These are phyloP conservation scores for Pogonus chalceus DNA, from an alignment of 1,140 invertebrate species.

Conservation along the genomic window DNA sequence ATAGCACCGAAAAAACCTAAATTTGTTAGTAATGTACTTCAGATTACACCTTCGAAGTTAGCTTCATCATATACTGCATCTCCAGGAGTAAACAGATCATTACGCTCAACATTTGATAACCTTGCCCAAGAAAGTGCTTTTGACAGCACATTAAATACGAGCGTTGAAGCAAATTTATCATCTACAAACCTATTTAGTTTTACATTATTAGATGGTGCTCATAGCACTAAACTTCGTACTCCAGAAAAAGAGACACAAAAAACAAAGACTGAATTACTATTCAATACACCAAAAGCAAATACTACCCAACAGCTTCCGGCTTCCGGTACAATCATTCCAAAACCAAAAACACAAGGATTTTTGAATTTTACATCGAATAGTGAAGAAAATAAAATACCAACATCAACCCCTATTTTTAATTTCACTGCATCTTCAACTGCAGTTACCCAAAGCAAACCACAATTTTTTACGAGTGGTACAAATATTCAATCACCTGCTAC, in stretches of 20 bases:
- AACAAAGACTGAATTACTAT: neutral
- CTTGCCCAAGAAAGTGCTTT: neutral
- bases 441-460: neutral
- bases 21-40: neutral
- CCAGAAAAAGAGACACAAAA: neutral
- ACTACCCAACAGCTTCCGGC: too few species aligned
- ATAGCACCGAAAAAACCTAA: constrained; percentile 8
- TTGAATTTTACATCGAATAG: neutral
- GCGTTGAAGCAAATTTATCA: neutral
- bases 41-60: neutral
- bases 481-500: neutral
- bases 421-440: neutral
- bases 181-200: neutral
- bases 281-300: neutral
- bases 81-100: neutral
- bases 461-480: neutral
- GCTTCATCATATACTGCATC: neutral
- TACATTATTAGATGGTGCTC: neutral
- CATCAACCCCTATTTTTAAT: neutral
- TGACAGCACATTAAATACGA: neutral
- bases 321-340: too few species aligned
- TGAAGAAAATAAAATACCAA: neutral
- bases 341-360: neutral
- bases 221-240: neutral
- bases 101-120: neutral